Evolutionary conservation across 2,113 vertebrate species (phyloP).

Genomic region (Pithys albifrons): DNA sequence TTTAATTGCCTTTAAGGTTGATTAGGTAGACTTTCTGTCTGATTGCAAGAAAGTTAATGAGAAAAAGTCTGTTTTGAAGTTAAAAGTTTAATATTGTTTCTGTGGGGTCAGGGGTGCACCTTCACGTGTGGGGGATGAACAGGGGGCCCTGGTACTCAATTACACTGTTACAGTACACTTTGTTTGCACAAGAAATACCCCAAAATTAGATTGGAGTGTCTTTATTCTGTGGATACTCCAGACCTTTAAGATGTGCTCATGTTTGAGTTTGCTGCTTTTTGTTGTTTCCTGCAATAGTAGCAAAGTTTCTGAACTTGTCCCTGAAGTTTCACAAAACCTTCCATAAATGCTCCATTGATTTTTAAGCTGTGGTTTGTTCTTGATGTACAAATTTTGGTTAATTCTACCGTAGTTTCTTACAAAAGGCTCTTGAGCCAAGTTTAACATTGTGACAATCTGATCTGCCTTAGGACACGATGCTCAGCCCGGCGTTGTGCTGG

Average conservation of each 20-base stretch:
- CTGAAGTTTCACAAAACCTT: neutral
- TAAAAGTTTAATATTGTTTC: neutral
- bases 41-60: neutral
- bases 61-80: neutral
- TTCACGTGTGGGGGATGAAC: neutral
- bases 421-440: neutral
- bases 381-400: neutral
- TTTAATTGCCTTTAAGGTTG: neutral
- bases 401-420: neutral
- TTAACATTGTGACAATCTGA: neutral
- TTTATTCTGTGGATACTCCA: neutral
- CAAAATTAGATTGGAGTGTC: neutral
- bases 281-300: neutral
- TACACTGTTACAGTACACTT: neutral
- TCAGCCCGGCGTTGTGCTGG: slow-evolving; percentile 16
- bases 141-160: neutral
- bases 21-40: neutral
- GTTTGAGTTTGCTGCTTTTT: neutral
- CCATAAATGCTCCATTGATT: neutral
- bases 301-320: neutral
- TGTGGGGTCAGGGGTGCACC: neutral
- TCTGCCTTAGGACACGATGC: slow-evolving; percentile 18
- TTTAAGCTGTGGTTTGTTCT: neutral
- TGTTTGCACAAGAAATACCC: neutral
- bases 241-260: neutral